phyloP scores from a whole-genome alignment of 2,888 invertebrate genomes.

The Epistrophe grossulariae region DNA sequence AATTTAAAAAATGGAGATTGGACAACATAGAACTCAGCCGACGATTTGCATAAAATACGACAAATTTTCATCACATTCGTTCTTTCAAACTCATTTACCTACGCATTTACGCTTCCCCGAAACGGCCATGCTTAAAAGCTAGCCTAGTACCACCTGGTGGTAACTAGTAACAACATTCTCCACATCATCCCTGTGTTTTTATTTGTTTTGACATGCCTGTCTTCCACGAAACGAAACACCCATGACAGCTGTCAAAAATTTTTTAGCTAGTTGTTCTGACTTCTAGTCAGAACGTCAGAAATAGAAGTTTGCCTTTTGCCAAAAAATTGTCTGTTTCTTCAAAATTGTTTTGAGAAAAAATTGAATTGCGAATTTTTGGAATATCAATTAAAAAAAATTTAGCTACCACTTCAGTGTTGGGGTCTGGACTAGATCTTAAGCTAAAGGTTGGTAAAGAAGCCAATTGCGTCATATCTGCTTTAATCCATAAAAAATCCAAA shows the following conservation, averaged over 20 bases:
- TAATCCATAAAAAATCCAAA: slow-evolving; percentile 13
- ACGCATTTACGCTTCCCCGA: not conserved
- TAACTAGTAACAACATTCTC: not conserved
- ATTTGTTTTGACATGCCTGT: slow-evolving; percentile 45
- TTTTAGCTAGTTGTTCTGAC: slow-evolving; percentile 33
- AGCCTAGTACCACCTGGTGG: not conserved
- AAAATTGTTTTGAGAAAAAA: slow-evolving; percentile 29
- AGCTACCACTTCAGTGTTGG: not conserved
- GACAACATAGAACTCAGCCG: no score
- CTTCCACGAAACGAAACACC: slow-evolving; percentile 63
- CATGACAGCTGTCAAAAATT: slow-evolving; percentile 65
- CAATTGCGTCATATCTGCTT: slow-evolving; percentile 54
- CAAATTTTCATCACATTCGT: no score
- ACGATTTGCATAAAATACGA: no score
- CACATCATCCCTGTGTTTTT: not conserved
- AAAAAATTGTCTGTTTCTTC: slow-evolving; percentile 32
- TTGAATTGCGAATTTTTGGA: not conserved
- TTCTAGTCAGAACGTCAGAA: slow-evolving; percentile 23
- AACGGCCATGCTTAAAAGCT: not conserved
- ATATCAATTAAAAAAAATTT: not conserved
- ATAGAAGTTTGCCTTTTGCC: slow-evolving; percentile 41
- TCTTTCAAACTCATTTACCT: no score
- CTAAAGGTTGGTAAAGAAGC: slow-evolving; percentile 43
- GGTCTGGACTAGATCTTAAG: slow-evolving; percentile 8
- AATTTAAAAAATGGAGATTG: no score